Conservation (phyloP, 2,113 vertebrate genomes). For the Vimba vimba region DNA sequence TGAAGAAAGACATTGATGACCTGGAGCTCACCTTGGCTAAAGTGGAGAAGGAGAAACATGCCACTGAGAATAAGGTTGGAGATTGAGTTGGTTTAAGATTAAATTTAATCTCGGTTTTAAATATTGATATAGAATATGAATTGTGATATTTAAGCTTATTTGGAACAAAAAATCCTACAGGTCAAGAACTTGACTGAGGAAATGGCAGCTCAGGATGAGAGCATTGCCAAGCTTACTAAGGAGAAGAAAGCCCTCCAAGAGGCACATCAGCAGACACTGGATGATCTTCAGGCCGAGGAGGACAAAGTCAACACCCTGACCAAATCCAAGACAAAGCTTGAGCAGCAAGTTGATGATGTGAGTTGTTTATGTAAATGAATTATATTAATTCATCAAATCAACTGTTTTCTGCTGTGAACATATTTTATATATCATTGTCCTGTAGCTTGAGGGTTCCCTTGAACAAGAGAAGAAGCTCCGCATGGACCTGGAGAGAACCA, state of each 20-base stretch:
- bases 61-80: constrained; percentile 70
- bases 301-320: constrained; percentile 60
- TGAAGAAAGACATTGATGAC: constrained; percentile 67
- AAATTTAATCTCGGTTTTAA: no score
- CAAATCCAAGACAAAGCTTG: constrained; percentile 57
- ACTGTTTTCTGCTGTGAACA: neutral
- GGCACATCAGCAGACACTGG: constrained; percentile 62
- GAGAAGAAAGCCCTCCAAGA: constrained; percentile 66
- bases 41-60: no score
- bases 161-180: neutral
- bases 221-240: constrained; percentile 53
- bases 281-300: constrained; percentile 76
- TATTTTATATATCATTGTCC: no score
- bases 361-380: neutral
- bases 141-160: constrained; percentile 49
- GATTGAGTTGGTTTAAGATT: neutral
- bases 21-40: constrained; percentile 60
- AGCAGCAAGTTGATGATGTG: constrained; percentile 59
- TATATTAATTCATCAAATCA: neutral
- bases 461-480: constrained; percentile 74
- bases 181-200: constrained; percentile 54
- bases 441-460: constrained; percentile 53
- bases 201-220: constrained; percentile 48
- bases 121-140: neutral
- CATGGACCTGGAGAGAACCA: constrained; percentile 69